A percentile compares a stretch with the other conserved stretches of the same genome.
phyloP scores from a whole-genome alignment of 2,113 vertebrate species.

The Nymphicus hollandicus region DNA sequence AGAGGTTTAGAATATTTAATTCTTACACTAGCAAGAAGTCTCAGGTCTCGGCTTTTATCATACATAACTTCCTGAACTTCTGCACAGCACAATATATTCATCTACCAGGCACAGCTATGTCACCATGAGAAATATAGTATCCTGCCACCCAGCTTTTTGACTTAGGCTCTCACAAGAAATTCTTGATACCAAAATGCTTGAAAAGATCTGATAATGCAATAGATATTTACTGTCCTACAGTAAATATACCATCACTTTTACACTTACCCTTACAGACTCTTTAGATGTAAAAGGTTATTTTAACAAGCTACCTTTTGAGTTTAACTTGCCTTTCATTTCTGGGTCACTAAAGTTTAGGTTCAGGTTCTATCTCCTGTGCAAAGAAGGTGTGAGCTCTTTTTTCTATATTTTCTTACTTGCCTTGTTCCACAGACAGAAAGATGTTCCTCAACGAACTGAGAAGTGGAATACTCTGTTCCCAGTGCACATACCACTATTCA shows the following conservation, averaged over 20 bases:
- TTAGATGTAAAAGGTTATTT: background rate
- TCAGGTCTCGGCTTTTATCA: background rate
- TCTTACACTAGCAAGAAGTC: background rate
- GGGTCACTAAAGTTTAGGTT: background rate
- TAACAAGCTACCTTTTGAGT: background rate
- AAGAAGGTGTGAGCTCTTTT: background rate
- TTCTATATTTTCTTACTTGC: background rate
- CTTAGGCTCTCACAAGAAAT: background rate
- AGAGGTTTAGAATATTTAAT: background rate
- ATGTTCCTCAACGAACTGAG: background rate
- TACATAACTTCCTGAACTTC: background rate
- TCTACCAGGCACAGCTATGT: rapidly evolving
- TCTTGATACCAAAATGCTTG: background rate
- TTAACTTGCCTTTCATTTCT: background rate
- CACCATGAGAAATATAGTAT: background rate
- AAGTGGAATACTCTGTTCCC: background rate
- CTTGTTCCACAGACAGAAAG: background rate
- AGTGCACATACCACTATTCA: background rate
- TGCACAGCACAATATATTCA: rapidly evolving
- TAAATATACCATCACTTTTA: background rate
- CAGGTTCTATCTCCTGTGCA: background rate
- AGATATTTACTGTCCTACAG: background rate
- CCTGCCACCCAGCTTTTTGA: background rate
- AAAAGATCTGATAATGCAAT: background rate
- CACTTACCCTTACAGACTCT: background rate